Conservation (phyloP, 1,140 invertebrate genomes). For the Drosophila mauritiana region DNA sequence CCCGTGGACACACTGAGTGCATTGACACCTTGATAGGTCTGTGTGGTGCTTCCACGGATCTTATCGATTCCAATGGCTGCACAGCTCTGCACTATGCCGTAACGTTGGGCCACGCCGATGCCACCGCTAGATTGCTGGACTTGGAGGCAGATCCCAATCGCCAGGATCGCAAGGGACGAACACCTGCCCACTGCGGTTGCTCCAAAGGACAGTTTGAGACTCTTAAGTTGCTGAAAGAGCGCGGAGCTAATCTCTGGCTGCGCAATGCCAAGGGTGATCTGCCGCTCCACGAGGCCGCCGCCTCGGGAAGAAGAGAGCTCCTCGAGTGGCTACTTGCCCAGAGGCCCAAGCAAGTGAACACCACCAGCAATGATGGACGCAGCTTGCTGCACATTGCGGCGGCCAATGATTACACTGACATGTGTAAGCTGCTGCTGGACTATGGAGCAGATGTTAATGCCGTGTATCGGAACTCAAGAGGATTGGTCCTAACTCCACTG, state of each 20-base stretch:
- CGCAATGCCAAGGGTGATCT: conserved; percentile 95
- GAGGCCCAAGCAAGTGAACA: conserved; percentile 93
- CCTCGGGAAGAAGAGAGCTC: conserved; percentile 94
- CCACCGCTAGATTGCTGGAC: conserved; percentile 94
- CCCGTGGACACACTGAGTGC: conserved; percentile 96
- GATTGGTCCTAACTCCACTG: conserved; percentile 93
- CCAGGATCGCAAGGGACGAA: conserved; percentile 96
- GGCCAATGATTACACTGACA: conserved; percentile 96
- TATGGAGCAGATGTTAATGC: conserved; percentile 92
- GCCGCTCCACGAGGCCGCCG: conserved; percentile 97
- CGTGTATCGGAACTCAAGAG: conserved; percentile 92
- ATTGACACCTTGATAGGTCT: conserved; percentile 95
- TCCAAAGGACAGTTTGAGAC: conserved; percentile 95
- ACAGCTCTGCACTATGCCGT: conserved; percentile 98
- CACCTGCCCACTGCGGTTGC: conserved; percentile 92
- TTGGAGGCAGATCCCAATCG: conserved; percentile 95
- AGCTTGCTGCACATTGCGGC: conserved; percentile 97
- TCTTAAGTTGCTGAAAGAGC: conserved; percentile 87
- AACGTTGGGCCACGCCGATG: conserved; percentile 97
- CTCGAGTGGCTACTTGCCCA: conserved; percentile 94
- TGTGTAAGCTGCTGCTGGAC: conserved; percentile 95
- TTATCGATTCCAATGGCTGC: conserved; percentile 95
- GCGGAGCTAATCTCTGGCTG: conserved; percentile 96
- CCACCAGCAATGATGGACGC: conserved; percentile 96
- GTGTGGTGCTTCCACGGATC: conserved; percentile 94